Evolutionary conservation across 2,888 invertebrate species (phyloP).

Genomic region (Leucophenga montana): DNA sequence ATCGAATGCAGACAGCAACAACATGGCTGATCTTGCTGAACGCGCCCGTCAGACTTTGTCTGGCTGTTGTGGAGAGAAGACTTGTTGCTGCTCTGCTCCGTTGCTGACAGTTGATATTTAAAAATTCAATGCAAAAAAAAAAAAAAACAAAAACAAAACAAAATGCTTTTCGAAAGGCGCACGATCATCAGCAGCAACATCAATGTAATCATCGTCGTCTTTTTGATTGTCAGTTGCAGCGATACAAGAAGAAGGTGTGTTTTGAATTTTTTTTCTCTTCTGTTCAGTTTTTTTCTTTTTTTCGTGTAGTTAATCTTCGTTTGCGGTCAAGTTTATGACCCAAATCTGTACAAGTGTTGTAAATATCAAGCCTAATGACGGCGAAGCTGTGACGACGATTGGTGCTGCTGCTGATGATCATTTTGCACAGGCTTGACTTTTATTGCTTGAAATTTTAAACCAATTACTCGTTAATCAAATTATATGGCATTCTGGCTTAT

Average conservation of each 20-base stretch:
- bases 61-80: no score
- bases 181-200: not conserved
- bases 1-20: no score
- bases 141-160: no score
- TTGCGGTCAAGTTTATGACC: constrained; percentile 29
- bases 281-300: not conserved
- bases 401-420: no score
- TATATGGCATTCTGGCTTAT: not conserved
- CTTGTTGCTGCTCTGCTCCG: not conserved
- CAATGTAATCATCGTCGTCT: not conserved
- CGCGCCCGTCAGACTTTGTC: no score
- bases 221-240: no score
- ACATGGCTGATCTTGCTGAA: no score
- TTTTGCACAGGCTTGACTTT: not conserved
- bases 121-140: constrained; percentile 3
- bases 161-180: not conserved
- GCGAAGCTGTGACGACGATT: not conserved
- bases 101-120: not conserved
- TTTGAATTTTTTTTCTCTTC: not conserved
- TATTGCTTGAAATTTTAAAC: constrained; percentile 4
- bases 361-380: constrained; percentile 12
- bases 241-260: constrained; percentile 3
- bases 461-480: constrained; percentile 8
- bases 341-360: constrained; percentile 15
- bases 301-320: constrained; percentile 9